A percentile compares a stretch with the other conserved stretches of the same genome.
phyloP scores from a whole-genome alignment of 2,888 invertebrate species.

The Timandra comae region DNA sequence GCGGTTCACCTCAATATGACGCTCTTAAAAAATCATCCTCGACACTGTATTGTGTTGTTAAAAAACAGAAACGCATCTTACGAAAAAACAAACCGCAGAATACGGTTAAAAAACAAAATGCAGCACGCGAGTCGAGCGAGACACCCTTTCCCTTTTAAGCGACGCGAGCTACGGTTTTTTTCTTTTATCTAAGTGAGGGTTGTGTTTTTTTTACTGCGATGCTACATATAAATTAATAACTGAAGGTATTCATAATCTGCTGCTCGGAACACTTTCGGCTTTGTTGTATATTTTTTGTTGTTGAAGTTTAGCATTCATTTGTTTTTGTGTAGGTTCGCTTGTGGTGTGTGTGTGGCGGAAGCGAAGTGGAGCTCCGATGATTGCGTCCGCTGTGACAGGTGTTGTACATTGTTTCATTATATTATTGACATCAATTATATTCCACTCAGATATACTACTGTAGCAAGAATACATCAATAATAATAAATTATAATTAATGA shows the following conservation, averaged over 20 bases:
- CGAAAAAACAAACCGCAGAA: slow-evolving; percentile 74
- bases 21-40: slow-evolving; percentile 69
- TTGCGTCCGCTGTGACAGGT: slow-evolving; percentile 65
- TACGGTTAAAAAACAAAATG: slow-evolving; percentile 70
- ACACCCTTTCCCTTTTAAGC: slow-evolving; percentile 75
- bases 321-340: slow-evolving; percentile 55
- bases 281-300: slow-evolving; percentile 59
- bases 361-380: slow-evolving; percentile 54
- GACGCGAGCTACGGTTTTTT: slow-evolving; percentile 70
- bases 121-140: slow-evolving; percentile 69
- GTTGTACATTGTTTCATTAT: slow-evolving; percentile 35
- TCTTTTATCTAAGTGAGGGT: slow-evolving; percentile 65
- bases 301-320: slow-evolving; percentile 60
- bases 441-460: too few species aligned
- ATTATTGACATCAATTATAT: too few species aligned
- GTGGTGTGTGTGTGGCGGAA: slow-evolving; percentile 64
- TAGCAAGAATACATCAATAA: too few species aligned
- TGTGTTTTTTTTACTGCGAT: slow-evolving; percentile 69
- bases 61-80: slow-evolving; percentile 69
- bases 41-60: slow-evolving; percentile 72
- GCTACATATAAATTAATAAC: slow-evolving; percentile 76
- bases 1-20: slow-evolving; percentile 65
- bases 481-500: too few species aligned
- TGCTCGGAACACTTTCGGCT: slow-evolving; percentile 72
- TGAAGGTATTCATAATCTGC: slow-evolving; percentile 74